Conservation (phyloP, 2,888 invertebrate species). For the Itoplectis maculator region DNA sequence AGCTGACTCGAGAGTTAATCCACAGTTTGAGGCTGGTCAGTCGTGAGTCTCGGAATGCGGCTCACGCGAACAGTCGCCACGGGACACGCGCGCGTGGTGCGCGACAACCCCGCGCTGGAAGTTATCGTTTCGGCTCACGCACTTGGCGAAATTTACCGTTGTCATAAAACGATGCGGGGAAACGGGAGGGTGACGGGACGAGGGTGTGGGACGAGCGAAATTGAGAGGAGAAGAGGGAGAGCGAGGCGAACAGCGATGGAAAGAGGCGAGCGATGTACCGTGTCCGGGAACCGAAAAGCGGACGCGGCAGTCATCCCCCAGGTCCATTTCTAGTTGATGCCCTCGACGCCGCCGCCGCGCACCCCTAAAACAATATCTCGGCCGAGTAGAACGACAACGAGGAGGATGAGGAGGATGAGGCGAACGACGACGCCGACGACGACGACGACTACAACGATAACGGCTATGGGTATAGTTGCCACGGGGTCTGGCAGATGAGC, state of each 20-base stretch:
- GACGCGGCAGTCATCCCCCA: conserved; percentile 57
- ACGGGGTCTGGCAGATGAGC: conserved; percentile 37
- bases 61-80: background rate
- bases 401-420: conserved; percentile 28
- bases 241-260: conserved; percentile 31
- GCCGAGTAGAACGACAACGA: conserved; percentile 41
- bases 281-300: conserved; percentile 55
- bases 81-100: no score
- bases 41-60: background rate
- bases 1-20: no score
- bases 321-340: conserved; percentile 60
- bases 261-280: conserved; percentile 48
- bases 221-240: conserved; percentile 49
- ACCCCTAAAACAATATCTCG: conserved; percentile 66
- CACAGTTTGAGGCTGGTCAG: background rate
- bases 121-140: conserved; percentile 59
- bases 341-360: conserved; percentile 49
- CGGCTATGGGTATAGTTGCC: conserved; percentile 22
- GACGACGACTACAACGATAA: conserved; percentile 40
- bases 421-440: conserved; percentile 30
- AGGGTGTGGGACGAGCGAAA: conserved; percentile 44
- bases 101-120: conserved; percentile 38
- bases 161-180: conserved; percentile 65
- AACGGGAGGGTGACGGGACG: background rate
- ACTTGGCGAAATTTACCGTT: conserved; percentile 61